Percentiles rank a stretch among this genome's conserved stretches.
Conservation (phyloP, 2,797 vertebrate genomes). For the Gobio occitaniae region DNA sequence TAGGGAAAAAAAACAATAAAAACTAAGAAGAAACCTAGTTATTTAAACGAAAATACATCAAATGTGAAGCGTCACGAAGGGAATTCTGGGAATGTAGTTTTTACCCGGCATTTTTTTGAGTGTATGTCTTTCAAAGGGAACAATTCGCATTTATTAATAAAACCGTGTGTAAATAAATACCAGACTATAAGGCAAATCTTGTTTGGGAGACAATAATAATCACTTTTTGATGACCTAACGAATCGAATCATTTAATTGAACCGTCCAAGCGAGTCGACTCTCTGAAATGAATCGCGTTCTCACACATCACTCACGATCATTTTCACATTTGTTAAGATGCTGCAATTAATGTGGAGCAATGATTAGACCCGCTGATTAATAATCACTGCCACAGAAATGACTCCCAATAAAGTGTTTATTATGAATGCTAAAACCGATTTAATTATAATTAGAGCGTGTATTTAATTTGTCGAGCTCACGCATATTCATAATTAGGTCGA, state of each 20-base stretch:
- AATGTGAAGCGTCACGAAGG: no score
- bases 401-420: neutral
- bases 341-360: slow-evolving; percentile 4
- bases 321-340: neutral
- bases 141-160: neutral
- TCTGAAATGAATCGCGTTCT: neutral
- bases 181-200: neutral
- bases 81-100: no score
- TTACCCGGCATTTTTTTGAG: no score
- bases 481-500: slow-evolving; percentile 1
- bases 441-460: neutral
- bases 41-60: no score
- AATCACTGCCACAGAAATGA: neutral
- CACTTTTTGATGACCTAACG: neutral
- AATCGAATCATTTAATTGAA: neutral
- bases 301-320: neutral
- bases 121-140: neutral
- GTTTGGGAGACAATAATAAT: neutral
- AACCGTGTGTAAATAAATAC: neutral
- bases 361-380: slow-evolving; percentile 1
- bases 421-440: neutral
- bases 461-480: neutral
- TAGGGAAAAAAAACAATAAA: no score
- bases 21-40: no score
- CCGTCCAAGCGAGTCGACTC: neutral